Evolutionary conservation across 1,140 invertebrate species (phyloP).

Genomic region (Magallana angulata): DNA sequence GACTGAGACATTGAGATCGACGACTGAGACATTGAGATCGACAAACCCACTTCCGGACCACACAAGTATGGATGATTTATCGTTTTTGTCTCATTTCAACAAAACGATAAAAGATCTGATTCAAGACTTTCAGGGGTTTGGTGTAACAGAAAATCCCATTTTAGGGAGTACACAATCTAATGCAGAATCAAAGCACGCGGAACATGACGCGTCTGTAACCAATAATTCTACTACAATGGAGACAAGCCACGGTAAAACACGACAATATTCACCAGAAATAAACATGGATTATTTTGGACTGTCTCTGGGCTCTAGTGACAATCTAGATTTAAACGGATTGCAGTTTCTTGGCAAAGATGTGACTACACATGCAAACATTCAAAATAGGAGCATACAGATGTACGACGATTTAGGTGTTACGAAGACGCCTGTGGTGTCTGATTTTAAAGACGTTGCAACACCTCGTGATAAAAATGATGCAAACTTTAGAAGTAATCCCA

Average conservation of each 20-base stretch:
- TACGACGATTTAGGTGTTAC: neutral
- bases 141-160: neutral
- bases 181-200: too few relatives aligned
- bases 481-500: too few relatives aligned
- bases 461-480: neutral
- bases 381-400: neutral
- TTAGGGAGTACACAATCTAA: too few relatives aligned
- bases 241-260: too few relatives aligned
- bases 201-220: too few relatives aligned
- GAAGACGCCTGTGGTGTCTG: neutral
- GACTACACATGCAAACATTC: neutral
- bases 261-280: too few relatives aligned
- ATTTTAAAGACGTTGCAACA: neutral
- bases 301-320: neutral
- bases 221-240: too few relatives aligned
- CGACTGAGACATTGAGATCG: neutral
- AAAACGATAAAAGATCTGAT: constrained; percentile 19
- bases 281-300: neutral
- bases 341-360: neutral
- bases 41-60: neutral
- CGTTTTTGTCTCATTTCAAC: constrained; percentile 6
- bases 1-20: neutral
- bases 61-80: neutral
- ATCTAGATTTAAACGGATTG: neutral
- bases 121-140: neutral